These are phyloP conservation scores for Baccha elongata DNA, from an alignment of 2,888 invertebrate species.

Conservation along the genomic window DNA sequence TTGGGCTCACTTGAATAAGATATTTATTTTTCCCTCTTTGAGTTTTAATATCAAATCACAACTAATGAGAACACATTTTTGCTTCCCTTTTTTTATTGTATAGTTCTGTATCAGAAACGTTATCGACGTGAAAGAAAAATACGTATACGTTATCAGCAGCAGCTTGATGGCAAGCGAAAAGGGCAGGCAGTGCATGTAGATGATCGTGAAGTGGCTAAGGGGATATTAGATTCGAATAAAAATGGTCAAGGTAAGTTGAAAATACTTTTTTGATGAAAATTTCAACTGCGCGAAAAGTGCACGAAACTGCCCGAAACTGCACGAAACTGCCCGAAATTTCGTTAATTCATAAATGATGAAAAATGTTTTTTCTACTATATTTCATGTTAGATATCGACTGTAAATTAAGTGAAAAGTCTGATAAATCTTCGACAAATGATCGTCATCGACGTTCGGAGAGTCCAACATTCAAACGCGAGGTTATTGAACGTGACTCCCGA, in stretches of 20 bases:
- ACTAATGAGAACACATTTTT: slow-evolving; percentile 33
- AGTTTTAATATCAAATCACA: slow-evolving; percentile 60
- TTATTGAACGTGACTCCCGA: slow-evolving; percentile 74
- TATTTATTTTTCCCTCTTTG: slow-evolving; percentile 31
- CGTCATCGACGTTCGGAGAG: slow-evolving; percentile 78
- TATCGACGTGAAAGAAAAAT: slow-evolving; percentile 93
- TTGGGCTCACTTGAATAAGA: slow-evolving; percentile 43
- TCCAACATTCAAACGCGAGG: slow-evolving; percentile 80
- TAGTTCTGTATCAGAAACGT: slow-evolving; percentile 94
- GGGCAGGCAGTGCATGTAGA: slow-evolving; percentile 86
- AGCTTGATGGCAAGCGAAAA: slow-evolving; percentile 91
- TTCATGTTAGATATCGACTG: slow-evolving; percentile 78
- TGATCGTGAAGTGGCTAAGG: slow-evolving; percentile 83
- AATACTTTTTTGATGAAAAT: slow-evolving; percentile 34
- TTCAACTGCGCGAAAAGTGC: slow-evolving; percentile 9
- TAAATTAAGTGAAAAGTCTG: slow-evolving; percentile 81
- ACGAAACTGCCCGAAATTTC: background rate
- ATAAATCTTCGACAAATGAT: slow-evolving; percentile 77
- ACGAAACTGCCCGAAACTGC: slow-evolving; percentile 30
- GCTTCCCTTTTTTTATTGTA: slow-evolving; percentile 73
- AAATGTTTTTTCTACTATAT: slow-evolving; percentile 68
- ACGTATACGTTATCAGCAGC: slow-evolving; percentile 92
- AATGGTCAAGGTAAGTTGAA: slow-evolving; percentile 89
- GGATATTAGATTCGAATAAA: slow-evolving; percentile 88
- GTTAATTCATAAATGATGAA: background rate